A percentile compares a stretch with the other conserved stretches of the same genome.
Conservation (phyloP, 2,888 invertebrate genomes). For the Ophioninae sp. region DNA sequence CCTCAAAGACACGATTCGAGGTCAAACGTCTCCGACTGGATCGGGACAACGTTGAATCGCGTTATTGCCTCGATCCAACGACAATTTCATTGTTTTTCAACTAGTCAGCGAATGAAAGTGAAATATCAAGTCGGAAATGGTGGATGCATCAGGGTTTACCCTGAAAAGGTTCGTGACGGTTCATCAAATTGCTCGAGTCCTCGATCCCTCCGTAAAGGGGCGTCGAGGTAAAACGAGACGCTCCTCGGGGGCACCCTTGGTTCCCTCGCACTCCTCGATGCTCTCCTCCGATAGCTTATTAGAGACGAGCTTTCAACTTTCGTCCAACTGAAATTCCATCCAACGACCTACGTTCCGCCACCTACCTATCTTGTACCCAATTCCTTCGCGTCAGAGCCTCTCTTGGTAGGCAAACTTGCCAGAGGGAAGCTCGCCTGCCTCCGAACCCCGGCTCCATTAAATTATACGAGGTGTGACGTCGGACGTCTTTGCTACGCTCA, state of each 20-base stretch:
- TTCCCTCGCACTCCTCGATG: constrained; percentile 41
- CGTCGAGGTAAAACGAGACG: constrained; percentile 70
- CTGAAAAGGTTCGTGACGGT: constrained; percentile 70
- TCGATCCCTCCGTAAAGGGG: constrained; percentile 70
- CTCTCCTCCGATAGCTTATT: constrained; percentile 73
- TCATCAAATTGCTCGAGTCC: constrained; percentile 76
- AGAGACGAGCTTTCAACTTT: constrained; percentile 76
- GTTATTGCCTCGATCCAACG: background rate
- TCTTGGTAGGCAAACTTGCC: background rate
- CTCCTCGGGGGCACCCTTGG: constrained; percentile 21
- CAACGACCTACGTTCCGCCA: constrained; percentile 61
- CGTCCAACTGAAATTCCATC: constrained; percentile 69
- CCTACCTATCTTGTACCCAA: constrained; percentile 51
- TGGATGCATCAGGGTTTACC: constrained; percentile 7
- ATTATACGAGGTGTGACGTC: constrained; percentile 13
- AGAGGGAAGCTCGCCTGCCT: background rate
- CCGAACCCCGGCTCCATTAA: constrained; percentile 7
- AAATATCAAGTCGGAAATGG: constrained; percentile 13
- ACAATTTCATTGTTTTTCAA: background rate
- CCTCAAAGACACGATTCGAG: background rate
- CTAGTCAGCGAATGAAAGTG: background rate
- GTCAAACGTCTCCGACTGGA: too few relatives aligned
- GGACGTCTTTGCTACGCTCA: background rate
- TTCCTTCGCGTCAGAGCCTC: constrained; percentile 23
- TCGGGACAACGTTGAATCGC: too few relatives aligned